phyloP scores from a whole-genome alignment of 64 coral and sea anemone species.

The Stichodactyla mertensii region DNA sequence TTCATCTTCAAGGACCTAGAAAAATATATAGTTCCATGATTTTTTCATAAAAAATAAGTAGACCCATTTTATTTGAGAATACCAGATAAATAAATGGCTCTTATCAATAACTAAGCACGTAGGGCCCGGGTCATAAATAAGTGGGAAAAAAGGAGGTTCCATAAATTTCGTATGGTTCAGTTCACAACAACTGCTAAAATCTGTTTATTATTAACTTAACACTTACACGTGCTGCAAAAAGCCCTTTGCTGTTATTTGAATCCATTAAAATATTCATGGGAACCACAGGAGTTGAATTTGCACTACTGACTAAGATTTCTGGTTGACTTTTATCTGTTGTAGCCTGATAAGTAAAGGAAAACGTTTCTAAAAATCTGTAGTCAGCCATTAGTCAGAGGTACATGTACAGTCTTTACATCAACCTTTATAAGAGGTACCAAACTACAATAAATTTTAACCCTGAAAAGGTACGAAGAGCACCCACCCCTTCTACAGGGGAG shows the following conservation, averaged over 20 bases:
- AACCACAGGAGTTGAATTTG: not conserved
- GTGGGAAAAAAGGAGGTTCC: not conserved
- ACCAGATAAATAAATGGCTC: no score
- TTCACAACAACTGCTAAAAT: no score
- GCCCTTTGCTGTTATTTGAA: slow-evolving; percentile 16
- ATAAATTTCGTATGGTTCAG: not conserved
- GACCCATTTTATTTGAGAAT: no score
- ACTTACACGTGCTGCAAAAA: slow-evolving; percentile 56
- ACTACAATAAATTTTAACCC: no score
- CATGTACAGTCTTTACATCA: no score
- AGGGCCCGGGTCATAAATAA: no score
- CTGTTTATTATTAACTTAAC: not conserved
- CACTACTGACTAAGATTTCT: not conserved
- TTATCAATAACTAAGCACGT: no score
- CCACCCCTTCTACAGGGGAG: no score
- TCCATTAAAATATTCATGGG: slow-evolving; percentile 7
- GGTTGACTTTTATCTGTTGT: slow-evolving; percentile 33
- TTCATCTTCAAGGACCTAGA: slow-evolving; percentile 86
- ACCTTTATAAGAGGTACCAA: no score
- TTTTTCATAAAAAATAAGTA: no score
- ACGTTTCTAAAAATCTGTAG: not conserved
- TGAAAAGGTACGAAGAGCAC: no score
- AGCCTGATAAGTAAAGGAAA: not conserved
- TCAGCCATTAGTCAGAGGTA: not conserved
- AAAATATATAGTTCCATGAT: not conserved